A percentile compares a stretch with the other conserved stretches of the same genome.
These are phyloP conservation scores for Papilio glaucus DNA, from an alignment of 1,140 invertebrate genomes.

Conservation along the genomic window DNA sequence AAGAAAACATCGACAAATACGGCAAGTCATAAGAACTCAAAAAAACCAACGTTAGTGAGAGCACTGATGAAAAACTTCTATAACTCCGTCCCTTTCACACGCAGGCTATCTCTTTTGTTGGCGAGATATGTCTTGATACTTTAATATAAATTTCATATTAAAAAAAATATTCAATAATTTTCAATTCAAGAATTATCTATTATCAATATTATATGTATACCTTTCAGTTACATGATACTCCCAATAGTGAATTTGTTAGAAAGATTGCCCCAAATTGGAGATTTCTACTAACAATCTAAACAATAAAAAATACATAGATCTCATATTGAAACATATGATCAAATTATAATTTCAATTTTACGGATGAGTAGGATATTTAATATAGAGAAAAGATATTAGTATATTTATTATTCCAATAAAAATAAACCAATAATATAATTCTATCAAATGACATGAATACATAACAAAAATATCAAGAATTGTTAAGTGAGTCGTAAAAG, in stretches of 20 bases:
- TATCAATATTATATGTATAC: too few species aligned
- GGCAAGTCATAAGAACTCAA: slow-evolving; percentile 70
- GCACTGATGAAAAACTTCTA: slow-evolving; percentile 64
- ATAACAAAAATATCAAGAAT: slow-evolving; percentile 63
- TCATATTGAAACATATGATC: too few species aligned
- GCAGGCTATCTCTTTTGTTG: slow-evolving; percentile 49
- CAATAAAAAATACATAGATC: too few species aligned
- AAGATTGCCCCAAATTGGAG: too few species aligned
- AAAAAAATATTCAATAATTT: too few species aligned
- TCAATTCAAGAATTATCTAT: too few species aligned
- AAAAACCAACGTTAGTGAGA: slow-evolving; percentile 62
- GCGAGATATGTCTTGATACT: slow-evolving; percentile 61
- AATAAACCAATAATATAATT: not conserved
- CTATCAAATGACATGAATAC: slow-evolving; percentile 2
- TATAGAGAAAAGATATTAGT: not conserved
- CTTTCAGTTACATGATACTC: too few species aligned
- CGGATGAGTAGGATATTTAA: not conserved
- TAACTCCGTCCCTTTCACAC: slow-evolving; percentile 58
- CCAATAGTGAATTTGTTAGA: too few species aligned
- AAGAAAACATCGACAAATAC: slow-evolving; percentile 61
- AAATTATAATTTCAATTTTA: not conserved
- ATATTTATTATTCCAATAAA: not conserved
- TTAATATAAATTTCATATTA: slow-evolving; percentile 43
- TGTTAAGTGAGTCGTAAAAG: slow-evolving; percentile 46
- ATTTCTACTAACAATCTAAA: too few species aligned